Evolutionary conservation across 2,113 vertebrate species (phyloP), one percentile per base, ranked within the genome.

Genomic region (Promerops cafer): DNA sequence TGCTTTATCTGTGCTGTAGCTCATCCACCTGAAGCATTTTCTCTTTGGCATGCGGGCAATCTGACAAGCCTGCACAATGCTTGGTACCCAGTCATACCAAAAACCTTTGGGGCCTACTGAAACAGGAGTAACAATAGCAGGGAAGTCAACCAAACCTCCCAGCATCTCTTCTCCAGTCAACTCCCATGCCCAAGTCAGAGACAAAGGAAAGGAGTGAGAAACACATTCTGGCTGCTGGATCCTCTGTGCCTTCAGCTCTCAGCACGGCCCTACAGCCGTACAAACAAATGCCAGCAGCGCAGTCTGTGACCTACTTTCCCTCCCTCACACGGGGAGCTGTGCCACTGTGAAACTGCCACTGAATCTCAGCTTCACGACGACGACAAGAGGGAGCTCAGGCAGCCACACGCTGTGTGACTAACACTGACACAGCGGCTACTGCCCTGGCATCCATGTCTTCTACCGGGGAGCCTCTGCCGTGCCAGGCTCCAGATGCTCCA

Each of bases 401-500:
- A 1, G 63, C 54, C 63, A 30, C 85, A 65, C 0, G 5, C 80
- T 75, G 71, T 24, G 80, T 11, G 1, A 79, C 63, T 89, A 88
- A 70, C 5, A 1, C 42, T n/a, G 64, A 10, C 11, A 65, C 3
- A 2, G 66, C 4, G 21, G 71, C 42, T 35, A 4, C 39, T 54
- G 56, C 50, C 52, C 63, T 10, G 4, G 79, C 6, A 6, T 35
- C 79, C 44, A 2, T 8, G 35, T n/a, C 59, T 80, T 92, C 86
- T 49, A 19, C 59, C 0, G 0, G 28, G 23, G 23, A 91, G n/a
- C 24, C 77, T 68, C n/a, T 0, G 0, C 64, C 0, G 0, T 1
- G 18, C 68, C 3, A 1, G 64, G 44, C 35, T 64, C 59, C 63
- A 61, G 70, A 65, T 61, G 54, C 75, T 7, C 1, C 52, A 19